These are phyloP conservation scores for Marronus borbonicus DNA, from an alignment of 2,888 invertebrate genomes.

Conservation along the genomic window DNA sequence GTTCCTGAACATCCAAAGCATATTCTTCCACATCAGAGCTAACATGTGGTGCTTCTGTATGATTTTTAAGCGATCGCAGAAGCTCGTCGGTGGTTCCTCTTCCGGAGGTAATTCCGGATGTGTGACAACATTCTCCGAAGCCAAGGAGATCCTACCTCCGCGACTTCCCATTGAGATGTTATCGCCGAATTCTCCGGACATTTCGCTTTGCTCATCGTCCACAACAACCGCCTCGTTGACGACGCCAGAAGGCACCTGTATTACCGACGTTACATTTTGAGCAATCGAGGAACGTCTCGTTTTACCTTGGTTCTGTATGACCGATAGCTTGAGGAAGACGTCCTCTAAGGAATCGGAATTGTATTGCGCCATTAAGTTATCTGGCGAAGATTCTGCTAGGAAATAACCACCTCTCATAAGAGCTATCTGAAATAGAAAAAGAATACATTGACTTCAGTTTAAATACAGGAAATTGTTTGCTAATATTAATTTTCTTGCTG, in stretches of 20 bases:
- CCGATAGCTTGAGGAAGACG: constrained; percentile 86
- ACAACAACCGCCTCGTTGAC: constrained; percentile 78
- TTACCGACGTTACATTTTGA: constrained; percentile 81
- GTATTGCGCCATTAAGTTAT: constrained; percentile 80
- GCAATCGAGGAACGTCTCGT: constrained; percentile 85
- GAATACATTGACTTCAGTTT: neutral
- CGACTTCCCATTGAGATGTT: constrained; percentile 86
- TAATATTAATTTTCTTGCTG: too few relatives aligned
- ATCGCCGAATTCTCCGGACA: constrained; percentile 91
- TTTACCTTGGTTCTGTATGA: constrained; percentile 87
- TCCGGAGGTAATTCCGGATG: constrained; percentile 81
- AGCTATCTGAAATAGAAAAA: constrained; percentile 77
- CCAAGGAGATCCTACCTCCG: constrained; percentile 75
- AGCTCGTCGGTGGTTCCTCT: constrained; percentile 73
- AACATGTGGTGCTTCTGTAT: constrained; percentile 72
- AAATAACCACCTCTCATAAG: constrained; percentile 88
- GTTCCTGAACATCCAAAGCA: constrained; percentile 89
- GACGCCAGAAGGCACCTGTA: constrained; percentile 77
- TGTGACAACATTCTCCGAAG: constrained; percentile 69
- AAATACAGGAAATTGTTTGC: too few relatives aligned
- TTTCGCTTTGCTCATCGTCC: constrained; percentile 81
- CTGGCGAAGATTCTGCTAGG: constrained; percentile 87
- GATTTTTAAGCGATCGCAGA: constrained; percentile 70
- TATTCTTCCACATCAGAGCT: constrained; percentile 91
- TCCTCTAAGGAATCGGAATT: constrained; percentile 83